phyloP scores from a whole-genome alignment of 2,113 vertebrate genomes.

The Rostratula benghalensis region DNA sequence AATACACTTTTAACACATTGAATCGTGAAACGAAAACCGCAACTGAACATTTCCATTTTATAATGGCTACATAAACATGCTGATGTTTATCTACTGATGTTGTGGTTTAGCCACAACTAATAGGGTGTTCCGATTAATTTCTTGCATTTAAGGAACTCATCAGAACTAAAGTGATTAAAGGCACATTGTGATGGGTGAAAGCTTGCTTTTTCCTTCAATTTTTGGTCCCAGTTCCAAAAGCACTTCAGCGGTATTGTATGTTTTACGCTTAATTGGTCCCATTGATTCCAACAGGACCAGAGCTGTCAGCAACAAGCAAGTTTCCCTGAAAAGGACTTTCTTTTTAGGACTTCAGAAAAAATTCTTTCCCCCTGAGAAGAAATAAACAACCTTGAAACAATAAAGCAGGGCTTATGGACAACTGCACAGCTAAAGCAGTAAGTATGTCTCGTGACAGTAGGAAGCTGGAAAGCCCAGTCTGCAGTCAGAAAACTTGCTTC shows the following conservation, averaged over 20 bases:
- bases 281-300: conserved; percentile 29
- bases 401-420: conserved; percentile 18
- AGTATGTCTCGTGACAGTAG: neutral
- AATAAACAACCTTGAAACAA: conserved; percentile 33
- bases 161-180: conserved; percentile 71
- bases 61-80: conserved; percentile 68
- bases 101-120: conserved; percentile 74
- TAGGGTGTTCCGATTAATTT: conserved; percentile 68
- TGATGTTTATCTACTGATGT: conserved; percentile 67
- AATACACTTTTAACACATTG: conserved; percentile 59
- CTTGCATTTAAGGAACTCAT: conserved; percentile 67
- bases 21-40: conserved; percentile 62
- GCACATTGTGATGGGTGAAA: conserved; percentile 54
- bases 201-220: conserved; percentile 55
- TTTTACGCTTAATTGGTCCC: conserved; percentile 31
- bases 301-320: conserved; percentile 7
- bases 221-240: conserved; percentile 4
- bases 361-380: conserved; percentile 22
- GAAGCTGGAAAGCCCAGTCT: neutral
- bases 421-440: conserved; percentile 4
- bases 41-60: conserved; percentile 63
- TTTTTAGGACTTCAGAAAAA: conserved; percentile 58
- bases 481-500: neutral
- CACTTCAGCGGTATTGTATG: neutral
- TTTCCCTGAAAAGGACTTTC: conserved; percentile 15